A percentile compares a stretch with the other conserved stretches of the same genome.
These are phyloP conservation scores for Macropus fuliginosus DNA, from an alignment of 2,797 vertebrate genomes.

Conservation along the genomic window DNA sequence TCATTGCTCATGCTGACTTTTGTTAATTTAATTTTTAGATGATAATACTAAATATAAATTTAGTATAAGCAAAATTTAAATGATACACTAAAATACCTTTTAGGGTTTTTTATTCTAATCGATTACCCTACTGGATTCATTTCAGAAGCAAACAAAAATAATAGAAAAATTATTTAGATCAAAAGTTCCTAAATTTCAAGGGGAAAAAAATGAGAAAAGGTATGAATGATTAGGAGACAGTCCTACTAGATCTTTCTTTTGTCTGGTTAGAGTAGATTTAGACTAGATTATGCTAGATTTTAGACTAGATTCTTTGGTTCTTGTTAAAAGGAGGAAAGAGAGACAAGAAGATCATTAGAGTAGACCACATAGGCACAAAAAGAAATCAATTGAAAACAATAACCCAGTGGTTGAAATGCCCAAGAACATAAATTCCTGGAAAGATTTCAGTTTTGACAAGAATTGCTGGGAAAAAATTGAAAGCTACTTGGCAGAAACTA, in stretches of 20 bases:
- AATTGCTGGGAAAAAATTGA: neutral
- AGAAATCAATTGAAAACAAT: neutral
- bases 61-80: neutral
- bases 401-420: neutral
- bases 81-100: neutral
- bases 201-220: neutral
- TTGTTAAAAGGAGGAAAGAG: neutral
- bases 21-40: neutral
- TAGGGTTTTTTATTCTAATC: no score
- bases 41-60: neutral
- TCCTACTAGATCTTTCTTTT: no score
- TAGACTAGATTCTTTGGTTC: neutral
- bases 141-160: neutral
- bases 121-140: no score
- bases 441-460: neutral
- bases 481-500: neutral
- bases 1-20: neutral
- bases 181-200: neutral
- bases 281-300: no score
- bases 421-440: neutral
- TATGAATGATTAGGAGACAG: neutral
- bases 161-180: neutral
- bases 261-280: no score
- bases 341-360: neutral
- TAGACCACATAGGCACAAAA: neutral